Conservation (phyloP, 1,140 invertebrate genomes). For the Harpegnathos saltator region DNA sequence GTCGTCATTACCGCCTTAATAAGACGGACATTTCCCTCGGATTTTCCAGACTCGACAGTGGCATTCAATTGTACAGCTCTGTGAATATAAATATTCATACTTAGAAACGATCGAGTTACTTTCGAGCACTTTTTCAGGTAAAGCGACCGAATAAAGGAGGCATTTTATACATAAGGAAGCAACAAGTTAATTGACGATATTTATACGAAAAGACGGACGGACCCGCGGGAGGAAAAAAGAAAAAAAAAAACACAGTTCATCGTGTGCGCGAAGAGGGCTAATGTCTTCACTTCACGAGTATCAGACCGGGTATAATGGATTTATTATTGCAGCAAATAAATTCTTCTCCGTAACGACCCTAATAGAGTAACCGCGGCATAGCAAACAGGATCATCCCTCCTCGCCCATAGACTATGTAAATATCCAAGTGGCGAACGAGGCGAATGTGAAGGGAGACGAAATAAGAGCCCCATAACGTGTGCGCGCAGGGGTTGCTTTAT, state of each 20-base stretch:
- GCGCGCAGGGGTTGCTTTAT: conserved; percentile 81
- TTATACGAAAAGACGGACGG: conserved; percentile 35
- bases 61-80: neutral
- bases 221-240: conserved; percentile 32
- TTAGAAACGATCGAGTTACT: neutral
- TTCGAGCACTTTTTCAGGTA: too few relatives aligned
- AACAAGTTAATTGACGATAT: conserved; percentile 48
- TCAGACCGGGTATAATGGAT: conserved; percentile 79
- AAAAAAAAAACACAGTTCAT: too few relatives aligned
- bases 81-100: neutral
- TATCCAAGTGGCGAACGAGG: conserved; percentile 74
- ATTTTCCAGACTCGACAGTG: neutral
- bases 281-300: conserved; percentile 68
- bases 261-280: conserved; percentile 44
- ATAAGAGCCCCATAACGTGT: conserved; percentile 70
- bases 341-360: conserved; percentile 84
- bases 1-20: neutral
- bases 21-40: neutral
- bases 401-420: conserved; percentile 84
- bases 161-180: conserved; percentile 16
- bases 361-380: conserved; percentile 84
- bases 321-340: conserved; percentile 86
- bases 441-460: conserved; percentile 73
- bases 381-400: conserved; percentile 86
- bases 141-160: neutral